A percentile compares a stretch with the other conserved stretches of the same genome.
Conservation (phyloP, 2,797 vertebrate species). For the Rhynchonycteris naso region DNA sequence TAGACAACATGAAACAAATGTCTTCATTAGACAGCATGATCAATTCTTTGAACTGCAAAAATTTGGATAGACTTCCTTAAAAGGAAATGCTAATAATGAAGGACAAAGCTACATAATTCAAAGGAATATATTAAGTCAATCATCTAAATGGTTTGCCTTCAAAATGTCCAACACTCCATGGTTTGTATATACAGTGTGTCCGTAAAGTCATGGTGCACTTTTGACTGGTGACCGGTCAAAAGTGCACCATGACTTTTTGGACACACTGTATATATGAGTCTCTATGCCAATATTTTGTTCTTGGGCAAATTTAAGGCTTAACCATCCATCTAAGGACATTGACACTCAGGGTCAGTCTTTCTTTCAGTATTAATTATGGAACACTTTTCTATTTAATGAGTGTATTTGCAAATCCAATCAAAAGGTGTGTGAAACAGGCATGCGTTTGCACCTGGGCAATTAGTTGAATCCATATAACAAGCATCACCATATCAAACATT, state of each 20-base stretch:
- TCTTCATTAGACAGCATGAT: not conserved
- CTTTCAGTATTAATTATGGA: not conserved
- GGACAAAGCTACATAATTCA: not conserved
- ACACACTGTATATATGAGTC: not conserved
- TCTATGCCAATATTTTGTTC: conserved; percentile 24
- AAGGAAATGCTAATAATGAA: not conserved
- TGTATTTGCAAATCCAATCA: conserved; percentile 8
- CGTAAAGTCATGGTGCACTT: too few relatives aligned
- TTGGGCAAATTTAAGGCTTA: not conserved
- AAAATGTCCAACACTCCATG: not conserved
- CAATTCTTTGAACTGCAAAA: not conserved
- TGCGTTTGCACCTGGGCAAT: not conserved
- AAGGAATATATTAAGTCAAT: not conserved
- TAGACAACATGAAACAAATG: not conserved
- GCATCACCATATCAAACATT: not conserved
- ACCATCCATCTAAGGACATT: not conserved
- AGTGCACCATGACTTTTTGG: too few relatives aligned
- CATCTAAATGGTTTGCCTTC: not conserved
- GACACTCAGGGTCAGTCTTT: not conserved
- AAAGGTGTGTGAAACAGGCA: not conserved
- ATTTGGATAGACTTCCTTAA: not conserved
- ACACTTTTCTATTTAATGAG: not conserved
- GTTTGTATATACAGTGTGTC: not conserved
- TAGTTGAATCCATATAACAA: not conserved
- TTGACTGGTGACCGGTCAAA: too few relatives aligned